A percentile compares a stretch with the other conserved stretches of the same genome.
Evolutionary conservation across 2,113 vertebrate species (phyloP).

Genomic region (Dipodomys stephensi): DNA sequence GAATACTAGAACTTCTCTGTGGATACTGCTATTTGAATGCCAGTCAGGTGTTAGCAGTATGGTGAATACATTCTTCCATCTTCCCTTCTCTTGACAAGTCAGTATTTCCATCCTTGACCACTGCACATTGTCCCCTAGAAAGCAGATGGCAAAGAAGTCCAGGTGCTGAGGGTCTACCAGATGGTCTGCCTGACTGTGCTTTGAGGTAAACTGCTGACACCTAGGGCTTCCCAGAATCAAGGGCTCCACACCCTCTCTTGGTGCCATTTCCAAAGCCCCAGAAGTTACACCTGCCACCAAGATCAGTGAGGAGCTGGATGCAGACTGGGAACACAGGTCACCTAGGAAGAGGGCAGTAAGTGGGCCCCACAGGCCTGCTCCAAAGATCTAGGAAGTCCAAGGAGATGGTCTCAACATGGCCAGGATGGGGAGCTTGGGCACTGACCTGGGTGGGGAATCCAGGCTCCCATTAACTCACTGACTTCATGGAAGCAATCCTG

Average conservation of each 20-base stretch:
- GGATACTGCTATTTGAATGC: background rate
- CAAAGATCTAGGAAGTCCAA: background rate
- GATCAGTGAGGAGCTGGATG: background rate
- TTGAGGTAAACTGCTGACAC: background rate
- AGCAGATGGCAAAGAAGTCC: background rate
- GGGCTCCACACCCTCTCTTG: background rate
- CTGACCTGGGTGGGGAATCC: background rate
- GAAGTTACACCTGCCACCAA: background rate
- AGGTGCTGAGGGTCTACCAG: background rate
- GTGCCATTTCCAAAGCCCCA: background rate
- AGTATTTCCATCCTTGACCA: background rate
- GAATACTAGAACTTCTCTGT: background rate
- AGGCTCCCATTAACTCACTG: no score
- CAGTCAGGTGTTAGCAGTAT: background rate
- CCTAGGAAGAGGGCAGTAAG: no score
- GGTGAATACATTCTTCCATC: background rate
- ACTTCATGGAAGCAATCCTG: background rate
- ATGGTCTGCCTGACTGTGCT: background rate
- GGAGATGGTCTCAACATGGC: fast-evolving
- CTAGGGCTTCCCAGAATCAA: background rate
- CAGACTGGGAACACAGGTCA: background rate
- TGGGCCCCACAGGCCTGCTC: background rate
- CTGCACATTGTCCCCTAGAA: background rate
- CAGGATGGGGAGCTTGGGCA: background rate
- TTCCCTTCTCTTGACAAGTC: background rate